Percentiles rank a stretch among this genome's conserved stretches.
phyloP scores from a whole-genome alignment of 2,113 vertebrate species.

The Mohoua ochrocephala region DNA sequence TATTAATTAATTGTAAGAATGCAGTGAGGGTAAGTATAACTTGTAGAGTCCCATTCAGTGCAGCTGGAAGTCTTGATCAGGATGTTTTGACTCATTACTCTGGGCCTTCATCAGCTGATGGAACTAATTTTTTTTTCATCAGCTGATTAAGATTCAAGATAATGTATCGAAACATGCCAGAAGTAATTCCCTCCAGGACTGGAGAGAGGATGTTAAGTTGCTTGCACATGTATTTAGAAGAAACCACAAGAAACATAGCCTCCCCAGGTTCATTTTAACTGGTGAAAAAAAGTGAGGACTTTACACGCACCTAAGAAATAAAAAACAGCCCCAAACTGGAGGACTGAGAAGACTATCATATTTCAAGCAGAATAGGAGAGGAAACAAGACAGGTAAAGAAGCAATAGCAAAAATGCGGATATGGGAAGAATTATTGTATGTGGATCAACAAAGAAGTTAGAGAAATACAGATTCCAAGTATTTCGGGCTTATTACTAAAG shows the following conservation, averaged over 20 bases:
- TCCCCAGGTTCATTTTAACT: background rate
- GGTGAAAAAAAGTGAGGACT: background rate
- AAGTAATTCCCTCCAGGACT: constrained; percentile 59
- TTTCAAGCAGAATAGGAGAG: background rate
- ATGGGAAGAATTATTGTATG: background rate
- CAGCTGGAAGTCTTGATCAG: constrained; percentile 45
- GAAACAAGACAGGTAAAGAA: background rate
- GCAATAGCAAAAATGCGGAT: background rate
- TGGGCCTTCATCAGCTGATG: constrained; percentile 66
- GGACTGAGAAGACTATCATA: background rate
- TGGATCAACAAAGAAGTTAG: background rate
- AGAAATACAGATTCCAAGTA: constrained; percentile 31
- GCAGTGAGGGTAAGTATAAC: background rate
- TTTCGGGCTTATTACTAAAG: constrained; percentile 16
- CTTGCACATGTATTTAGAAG: background rate
- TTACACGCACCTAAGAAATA: background rate
- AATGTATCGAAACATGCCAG: constrained; percentile 69
- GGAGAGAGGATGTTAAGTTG: constrained; percentile 57
- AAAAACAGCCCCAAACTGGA: background rate
- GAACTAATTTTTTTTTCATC: constrained; percentile 65
- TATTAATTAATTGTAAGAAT: constrained; percentile 1
- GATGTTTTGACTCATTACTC: constrained; percentile 71
- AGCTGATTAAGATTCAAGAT: constrained; percentile 72
- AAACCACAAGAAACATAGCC: background rate
- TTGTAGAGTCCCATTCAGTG: background rate